Evolutionary conservation across 2,797 vertebrate species (phyloP), one percentile per base, ranked within the genome.

Genomic region (Mormyrops boulengeri): DNA sequence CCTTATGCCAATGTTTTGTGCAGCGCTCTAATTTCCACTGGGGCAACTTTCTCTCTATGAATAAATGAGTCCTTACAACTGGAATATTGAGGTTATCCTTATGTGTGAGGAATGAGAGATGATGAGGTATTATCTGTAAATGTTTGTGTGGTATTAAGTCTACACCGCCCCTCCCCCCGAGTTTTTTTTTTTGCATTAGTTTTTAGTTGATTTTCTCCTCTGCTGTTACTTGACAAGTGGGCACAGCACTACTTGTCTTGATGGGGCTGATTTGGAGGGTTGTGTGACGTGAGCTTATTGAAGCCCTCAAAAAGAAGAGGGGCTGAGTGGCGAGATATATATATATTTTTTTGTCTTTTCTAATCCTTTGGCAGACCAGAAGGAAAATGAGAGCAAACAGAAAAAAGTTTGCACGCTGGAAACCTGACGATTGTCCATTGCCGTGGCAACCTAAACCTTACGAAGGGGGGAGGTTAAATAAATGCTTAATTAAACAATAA

Each of bases 381-480:
- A 82, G 38, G 7, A 52, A 82, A 7, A 38, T 52, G 5, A 85
- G 77, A 91, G n/a, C 77, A 60, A 84, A 85, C 57, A n/a, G 55
- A 41, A 73, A 22, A 85, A n/a, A 19, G 62, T 49, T 89, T 82
- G 87, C 41, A 66, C 49, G 26, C 62, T 44, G 66, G 89, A 93
- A 89, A 85, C 89, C 89, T 87, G 91, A 90, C 94, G 93, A 92
- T 93, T 93, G 92, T 92, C 92, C 77, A 89, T 93, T 92, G 92
- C 93, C 94, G 94, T 91, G 92, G 93, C 92, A 94, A 94, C 93
- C 85, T 93, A 92, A 82, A 94, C 91, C 84, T 88, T 57, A 57
- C 62, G 66, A 30, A 11, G 90, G 88, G 77, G 77, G 77, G 14
- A 47, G 77, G 77, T 91, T 38, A 88, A 52, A 50, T 90, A 85